Percentiles rank a stretch among this genome's conserved stretches.
phyloP scores from a whole-genome alignment of 2,113 vertebrate genomes.

The Pipra filicauda region DNA sequence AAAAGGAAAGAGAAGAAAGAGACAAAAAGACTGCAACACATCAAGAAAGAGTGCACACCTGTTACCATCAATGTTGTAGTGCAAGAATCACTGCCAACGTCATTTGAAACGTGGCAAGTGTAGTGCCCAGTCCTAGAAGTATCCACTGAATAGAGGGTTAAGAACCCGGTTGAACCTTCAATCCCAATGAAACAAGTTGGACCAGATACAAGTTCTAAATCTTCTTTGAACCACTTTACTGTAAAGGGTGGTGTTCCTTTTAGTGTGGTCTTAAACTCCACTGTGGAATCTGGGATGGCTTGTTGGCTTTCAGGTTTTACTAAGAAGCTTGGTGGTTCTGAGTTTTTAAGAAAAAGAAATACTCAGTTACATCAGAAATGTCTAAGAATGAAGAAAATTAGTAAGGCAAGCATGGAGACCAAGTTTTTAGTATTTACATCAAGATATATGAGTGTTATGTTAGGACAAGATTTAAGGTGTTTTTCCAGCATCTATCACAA shows the following conservation, averaged over 20 bases:
- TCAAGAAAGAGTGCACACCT: constrained; percentile 75
- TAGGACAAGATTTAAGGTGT: constrained; percentile 23
- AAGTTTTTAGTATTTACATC: not conserved
- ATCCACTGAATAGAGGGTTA: constrained; percentile 92
- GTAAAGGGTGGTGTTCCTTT: constrained; percentile 93
- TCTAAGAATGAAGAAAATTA: constrained; percentile 17
- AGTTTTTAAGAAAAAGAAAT: constrained; percentile 74
- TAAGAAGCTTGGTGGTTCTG: constrained; percentile 95
- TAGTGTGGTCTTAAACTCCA: constrained; percentile 90
- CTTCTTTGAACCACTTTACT: constrained; percentile 95
- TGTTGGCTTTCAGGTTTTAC: constrained; percentile 84
- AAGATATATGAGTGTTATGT: not conserved
- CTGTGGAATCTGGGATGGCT: constrained; percentile 85
- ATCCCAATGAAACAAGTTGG: constrained; percentile 89
- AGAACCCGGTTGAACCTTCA: constrained; percentile 87
- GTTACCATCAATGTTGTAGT: constrained; percentile 87
- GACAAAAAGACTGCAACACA: not conserved
- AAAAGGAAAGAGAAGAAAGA: not conserved
- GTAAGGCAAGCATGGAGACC: not conserved
- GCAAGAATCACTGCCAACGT: constrained; percentile 92
- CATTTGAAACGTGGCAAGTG: constrained; percentile 94
- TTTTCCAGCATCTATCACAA: not conserved
- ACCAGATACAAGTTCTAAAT: constrained; percentile 88
- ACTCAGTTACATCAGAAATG: constrained; percentile 38
- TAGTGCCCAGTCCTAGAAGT: constrained; percentile 86